These are phyloP conservation scores for Acleris sparsana DNA, from an alignment of 2,888 invertebrate genomes.

Conservation along the genomic window DNA sequence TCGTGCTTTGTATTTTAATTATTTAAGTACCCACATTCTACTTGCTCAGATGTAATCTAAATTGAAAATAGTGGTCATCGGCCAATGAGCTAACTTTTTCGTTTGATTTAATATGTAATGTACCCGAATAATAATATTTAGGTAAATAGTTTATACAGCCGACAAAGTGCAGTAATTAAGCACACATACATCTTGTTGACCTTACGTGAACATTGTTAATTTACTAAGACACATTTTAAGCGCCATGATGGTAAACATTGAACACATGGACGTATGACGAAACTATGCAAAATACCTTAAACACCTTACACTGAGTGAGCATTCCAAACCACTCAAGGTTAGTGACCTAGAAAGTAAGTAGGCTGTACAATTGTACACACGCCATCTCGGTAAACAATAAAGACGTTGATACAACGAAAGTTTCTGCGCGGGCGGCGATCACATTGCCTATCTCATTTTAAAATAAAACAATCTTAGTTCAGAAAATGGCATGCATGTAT, in stretches of 20 bases:
- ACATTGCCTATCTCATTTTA: neutral
- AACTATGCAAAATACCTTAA: conserved; percentile 25
- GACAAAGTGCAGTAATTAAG: no score
- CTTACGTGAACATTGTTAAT: neutral
- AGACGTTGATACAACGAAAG: conserved; percentile 15
- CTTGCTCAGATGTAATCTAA: neutral
- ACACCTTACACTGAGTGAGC: conserved; percentile 20
- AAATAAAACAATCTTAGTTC: neutral
- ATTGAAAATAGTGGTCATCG: neutral
- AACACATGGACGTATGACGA: conserved; percentile 15
- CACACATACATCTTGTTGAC: no score
- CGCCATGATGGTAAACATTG: conserved; percentile 10
- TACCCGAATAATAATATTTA: no score
- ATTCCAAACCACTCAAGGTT: conserved; percentile 30
- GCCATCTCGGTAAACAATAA: conserved; percentile 30
- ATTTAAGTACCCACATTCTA: no score
- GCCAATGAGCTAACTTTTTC: neutral
- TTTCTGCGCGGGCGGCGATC: neutral
- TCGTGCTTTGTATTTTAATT: conserved; percentile 1
- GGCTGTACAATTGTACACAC: conserved; percentile 33
- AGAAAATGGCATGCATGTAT: neutral
- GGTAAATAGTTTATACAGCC: no score
- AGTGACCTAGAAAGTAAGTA: conserved; percentile 36
- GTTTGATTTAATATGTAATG: no score
- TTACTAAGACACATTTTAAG: neutral